These are phyloP conservation scores for Australoheros scitulus DNA, from an alignment of 2,113 vertebrate genomes.

Conservation along the genomic window DNA sequence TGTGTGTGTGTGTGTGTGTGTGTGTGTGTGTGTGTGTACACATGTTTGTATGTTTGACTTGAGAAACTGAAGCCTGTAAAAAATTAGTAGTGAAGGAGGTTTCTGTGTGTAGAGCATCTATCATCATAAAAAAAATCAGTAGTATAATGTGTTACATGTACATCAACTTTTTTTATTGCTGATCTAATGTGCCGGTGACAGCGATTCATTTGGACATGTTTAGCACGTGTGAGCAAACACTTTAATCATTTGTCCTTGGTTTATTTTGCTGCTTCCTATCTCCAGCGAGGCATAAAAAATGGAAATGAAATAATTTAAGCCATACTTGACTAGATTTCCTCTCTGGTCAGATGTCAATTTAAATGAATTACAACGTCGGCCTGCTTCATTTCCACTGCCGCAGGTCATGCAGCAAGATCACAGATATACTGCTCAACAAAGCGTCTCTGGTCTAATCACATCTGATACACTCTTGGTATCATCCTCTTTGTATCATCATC, in stretches of 20 bases:
- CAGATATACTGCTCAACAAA: conserved; percentile 24
- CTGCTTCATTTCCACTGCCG: conserved; percentile 71
- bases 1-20: conserved; percentile 14
- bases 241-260: conserved; percentile 65
- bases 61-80: conserved; percentile 34
- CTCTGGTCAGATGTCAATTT: conserved; percentile 70
- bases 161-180: conserved; percentile 29
- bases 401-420: conserved; percentile 57
- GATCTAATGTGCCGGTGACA: conserved; percentile 39
- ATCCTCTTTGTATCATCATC: conserved; percentile 37
- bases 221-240: conserved; percentile 30
- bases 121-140: conserved; percentile 22
- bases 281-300: conserved; percentile 65
- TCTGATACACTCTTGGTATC: conserved; percentile 57
- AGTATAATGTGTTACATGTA: conserved; percentile 20
- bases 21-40: not conserved
- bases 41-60: conserved; percentile 26
- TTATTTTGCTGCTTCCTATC: conserved; percentile 60
- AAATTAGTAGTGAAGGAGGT: conserved; percentile 17
- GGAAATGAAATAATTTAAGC: conserved; percentile 73
- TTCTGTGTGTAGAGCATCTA: conserved; percentile 31
- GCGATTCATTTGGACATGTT: conserved; percentile 37
- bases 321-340: conserved; percentile 64
- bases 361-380: conserved; percentile 64
- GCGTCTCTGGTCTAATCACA: conserved; percentile 42